These are phyloP conservation scores for Platyscapa corneri DNA, from an alignment of 1,140 invertebrate genomes.

Conservation along the genomic window DNA sequence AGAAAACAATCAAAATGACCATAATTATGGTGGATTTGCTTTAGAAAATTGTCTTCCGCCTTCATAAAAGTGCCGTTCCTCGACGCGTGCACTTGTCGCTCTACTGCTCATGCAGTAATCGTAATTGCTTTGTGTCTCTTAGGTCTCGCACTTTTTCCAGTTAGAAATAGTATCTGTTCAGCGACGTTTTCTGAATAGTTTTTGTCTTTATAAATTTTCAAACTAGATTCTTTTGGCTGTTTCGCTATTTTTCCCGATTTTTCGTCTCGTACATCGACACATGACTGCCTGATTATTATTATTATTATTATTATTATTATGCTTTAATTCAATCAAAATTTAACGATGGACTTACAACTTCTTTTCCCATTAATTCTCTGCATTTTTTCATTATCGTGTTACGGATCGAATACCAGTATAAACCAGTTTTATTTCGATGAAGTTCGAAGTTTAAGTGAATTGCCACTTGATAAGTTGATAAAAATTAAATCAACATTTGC, in stretches of 20 bases:
- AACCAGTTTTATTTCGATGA: constrained; percentile 65
- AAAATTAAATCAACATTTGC: constrained; percentile 69
- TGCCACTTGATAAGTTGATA: constrained; percentile 74
- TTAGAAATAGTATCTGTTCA: neutral
- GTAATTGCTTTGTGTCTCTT: neutral
- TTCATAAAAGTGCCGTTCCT: constrained; percentile 25
- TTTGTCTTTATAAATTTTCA: neutral
- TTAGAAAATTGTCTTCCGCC: constrained; percentile 10
- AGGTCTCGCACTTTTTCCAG: neutral
- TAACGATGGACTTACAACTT: neutral
- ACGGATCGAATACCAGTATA: neutral
- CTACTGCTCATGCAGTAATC: constrained; percentile 62
- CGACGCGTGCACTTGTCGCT: constrained; percentile 58
- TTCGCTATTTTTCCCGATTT: neutral
- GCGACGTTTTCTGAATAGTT: neutral
- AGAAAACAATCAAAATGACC: constrained; percentile 43
- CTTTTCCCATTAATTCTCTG: neutral
- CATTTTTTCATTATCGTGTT: neutral
- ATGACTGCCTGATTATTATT: neutral
- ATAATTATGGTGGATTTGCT: constrained; percentile 39
- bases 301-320: neutral
- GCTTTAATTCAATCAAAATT: neutral
- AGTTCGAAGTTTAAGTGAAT: constrained; percentile 73
- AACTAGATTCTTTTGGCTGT: neutral
- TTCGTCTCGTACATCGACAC: neutral